Evolutionary conservation across 1,140 invertebrate genomes (phyloP).

Genomic region (Delia radicum): DNA sequence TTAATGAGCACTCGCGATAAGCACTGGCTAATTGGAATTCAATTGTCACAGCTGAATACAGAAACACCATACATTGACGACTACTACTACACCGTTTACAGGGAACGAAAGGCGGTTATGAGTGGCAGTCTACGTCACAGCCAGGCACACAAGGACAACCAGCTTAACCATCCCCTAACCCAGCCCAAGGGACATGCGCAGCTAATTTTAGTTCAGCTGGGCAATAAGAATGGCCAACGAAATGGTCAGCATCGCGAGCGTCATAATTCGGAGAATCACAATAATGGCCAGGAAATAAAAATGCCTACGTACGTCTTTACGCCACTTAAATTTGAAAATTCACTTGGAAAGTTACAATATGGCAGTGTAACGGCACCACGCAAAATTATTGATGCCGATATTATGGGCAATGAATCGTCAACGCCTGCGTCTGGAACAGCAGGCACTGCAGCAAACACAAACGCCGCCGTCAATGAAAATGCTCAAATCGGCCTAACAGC

Average conservation of each 20-base stretch:
- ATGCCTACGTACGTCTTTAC: slow-evolving; percentile 66
- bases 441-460: background rate
- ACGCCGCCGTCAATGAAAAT: background rate
- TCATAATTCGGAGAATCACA: slow-evolving; percentile 60
- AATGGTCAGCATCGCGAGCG: slow-evolving; percentile 56
- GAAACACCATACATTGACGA: slow-evolving; percentile 84
- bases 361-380: slow-evolving; percentile 88
- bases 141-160: slow-evolving; percentile 64
- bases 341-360: slow-evolving; percentile 80
- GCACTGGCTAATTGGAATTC: slow-evolving; percentile 91
- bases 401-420: slow-evolving; percentile 62
- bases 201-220: slow-evolving; percentile 49
- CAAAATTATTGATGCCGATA: slow-evolving; percentile 89
- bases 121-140: slow-evolving; percentile 58
- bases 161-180: slow-evolving; percentile 63
- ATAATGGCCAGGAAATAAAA: slow-evolving; percentile 37
- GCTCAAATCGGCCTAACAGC: background rate
- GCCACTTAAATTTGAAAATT: slow-evolving; percentile 88
- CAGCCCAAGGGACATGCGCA: slow-evolving; percentile 56
- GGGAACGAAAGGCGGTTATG: slow-evolving; percentile 62
- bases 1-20: slow-evolving; percentile 90
- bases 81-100: slow-evolving; percentile 78
- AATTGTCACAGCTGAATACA: slow-evolving; percentile 83
- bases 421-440: background rate
- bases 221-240: slow-evolving; percentile 53